Conservation (phyloP, 2,888 invertebrate genomes). For the Drymonia ruficornis region DNA sequence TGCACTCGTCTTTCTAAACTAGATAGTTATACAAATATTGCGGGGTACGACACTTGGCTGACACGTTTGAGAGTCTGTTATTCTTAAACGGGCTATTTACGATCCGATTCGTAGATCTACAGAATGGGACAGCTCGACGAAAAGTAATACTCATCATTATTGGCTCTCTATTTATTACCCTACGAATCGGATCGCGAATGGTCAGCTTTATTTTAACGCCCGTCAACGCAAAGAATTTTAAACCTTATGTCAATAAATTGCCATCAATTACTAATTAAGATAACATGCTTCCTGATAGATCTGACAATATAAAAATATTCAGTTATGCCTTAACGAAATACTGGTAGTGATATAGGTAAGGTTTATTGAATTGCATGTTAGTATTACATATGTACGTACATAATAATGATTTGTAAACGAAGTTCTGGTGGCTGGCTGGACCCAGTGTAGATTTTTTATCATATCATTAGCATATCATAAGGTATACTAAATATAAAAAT, state of each 20-base stretch:
- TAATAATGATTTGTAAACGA: conserved; percentile 53
- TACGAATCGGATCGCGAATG: too few relatives aligned
- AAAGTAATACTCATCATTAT: too few relatives aligned
- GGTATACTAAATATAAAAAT: conserved; percentile 53
- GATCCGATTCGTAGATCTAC: neutral
- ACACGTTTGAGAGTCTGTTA: neutral
- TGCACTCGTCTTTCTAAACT: conserved; percentile 39
- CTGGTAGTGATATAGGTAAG: conserved; percentile 75
- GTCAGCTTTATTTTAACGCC: neutral
- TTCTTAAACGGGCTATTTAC: neutral
- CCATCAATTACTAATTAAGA: conserved; percentile 79
- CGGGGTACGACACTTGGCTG: conserved; percentile 6
- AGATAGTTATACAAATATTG: conserved; percentile 29
- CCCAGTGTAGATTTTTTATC: conserved; percentile 81
- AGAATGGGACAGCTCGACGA: neutral
- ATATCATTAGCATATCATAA: conserved; percentile 83
- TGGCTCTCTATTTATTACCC: too few relatives aligned
- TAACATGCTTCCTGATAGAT: conserved; percentile 83
- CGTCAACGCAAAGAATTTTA: conserved; percentile 32
- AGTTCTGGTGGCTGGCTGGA: conserved; percentile 67
- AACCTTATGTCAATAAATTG: conserved; percentile 65
- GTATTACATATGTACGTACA: conserved; percentile 50
- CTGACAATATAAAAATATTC: conserved; percentile 79
- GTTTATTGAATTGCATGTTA: conserved; percentile 72
- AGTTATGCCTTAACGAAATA: conserved; percentile 80